Evolutionary conservation across 2,113 vertebrate species (phyloP).

Genomic region (Riparia riparia): DNA sequence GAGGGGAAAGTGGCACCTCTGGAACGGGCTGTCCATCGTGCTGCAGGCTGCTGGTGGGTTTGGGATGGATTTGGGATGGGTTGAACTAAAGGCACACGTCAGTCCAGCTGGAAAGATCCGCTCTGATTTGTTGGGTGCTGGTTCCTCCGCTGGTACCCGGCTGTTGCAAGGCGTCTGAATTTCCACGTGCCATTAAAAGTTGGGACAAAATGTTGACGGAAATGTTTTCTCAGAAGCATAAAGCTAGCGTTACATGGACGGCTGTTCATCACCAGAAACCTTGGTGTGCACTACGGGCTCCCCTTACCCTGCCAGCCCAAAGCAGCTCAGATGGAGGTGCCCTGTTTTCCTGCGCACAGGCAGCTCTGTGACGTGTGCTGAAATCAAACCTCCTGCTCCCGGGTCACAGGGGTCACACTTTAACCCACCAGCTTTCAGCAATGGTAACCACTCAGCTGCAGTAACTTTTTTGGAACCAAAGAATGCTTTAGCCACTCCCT

Average conservation of each 20-base stretch:
- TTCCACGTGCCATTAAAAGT: not conserved
- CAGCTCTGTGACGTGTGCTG: not conserved
- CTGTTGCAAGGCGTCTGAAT: not conserved
- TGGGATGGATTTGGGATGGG: not conserved
- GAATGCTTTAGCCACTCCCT: not conserved
- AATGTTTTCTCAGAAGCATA: not conserved
- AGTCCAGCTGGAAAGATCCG: not conserved
- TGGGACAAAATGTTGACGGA: not conserved
- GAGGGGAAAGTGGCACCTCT: fast-evolving
- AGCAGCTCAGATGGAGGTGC: not conserved
- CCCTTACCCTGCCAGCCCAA: not conserved
- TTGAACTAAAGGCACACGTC: not conserved
- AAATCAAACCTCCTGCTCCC: not conserved
- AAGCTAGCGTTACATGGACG: fast-evolving
- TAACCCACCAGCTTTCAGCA: not conserved
- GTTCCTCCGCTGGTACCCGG: not conserved
- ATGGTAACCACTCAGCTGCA: not conserved
- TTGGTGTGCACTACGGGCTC: not conserved
- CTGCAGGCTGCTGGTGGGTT: not conserved
- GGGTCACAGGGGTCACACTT: not conserved
- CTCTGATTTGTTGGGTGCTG: not conserved
- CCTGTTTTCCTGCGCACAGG: not conserved
- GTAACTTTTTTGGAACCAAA: not conserved
- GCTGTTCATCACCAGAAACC: not conserved
- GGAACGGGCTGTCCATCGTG: not conserved